Evolutionary conservation across 2,797 vertebrate genomes (phyloP).

Genomic region (Decapterus maruadsi): DNA sequence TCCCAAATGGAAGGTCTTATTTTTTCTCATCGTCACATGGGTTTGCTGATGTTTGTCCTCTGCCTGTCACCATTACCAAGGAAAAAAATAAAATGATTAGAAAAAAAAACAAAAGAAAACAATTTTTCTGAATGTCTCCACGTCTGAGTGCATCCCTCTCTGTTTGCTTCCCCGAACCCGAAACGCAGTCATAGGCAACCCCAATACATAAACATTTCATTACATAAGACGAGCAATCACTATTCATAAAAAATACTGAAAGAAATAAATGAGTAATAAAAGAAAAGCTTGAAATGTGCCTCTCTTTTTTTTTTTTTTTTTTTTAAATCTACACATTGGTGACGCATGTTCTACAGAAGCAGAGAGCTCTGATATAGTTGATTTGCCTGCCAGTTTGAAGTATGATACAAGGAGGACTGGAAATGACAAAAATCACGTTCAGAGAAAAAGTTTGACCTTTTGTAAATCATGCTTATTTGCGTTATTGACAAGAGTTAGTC

Average conservation of each 20-base stretch:
- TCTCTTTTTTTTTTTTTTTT: conserved; percentile 25
- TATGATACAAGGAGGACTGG: conserved; percentile 55
- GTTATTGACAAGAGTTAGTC: neutral
- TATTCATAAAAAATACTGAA: conserved; percentile 64
- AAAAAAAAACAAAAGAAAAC: conserved; percentile 19
- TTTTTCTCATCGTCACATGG: conserved; percentile 42
- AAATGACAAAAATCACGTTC: conserved; percentile 8
- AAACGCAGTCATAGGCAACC: conserved; percentile 52
- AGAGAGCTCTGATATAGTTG: conserved; percentile 59
- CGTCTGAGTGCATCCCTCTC: conserved; percentile 36
- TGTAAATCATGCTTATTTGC: conserved; percentile 1
- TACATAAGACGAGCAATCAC: conserved; percentile 65
- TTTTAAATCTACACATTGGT: conserved; percentile 50
- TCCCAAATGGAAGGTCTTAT: conserved; percentile 26
- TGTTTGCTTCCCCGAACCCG: conserved; percentile 30
- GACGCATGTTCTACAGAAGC: conserved; percentile 58
- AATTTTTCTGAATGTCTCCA: conserved; percentile 32
- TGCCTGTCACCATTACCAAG: conserved; percentile 52
- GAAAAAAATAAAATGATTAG: conserved; percentile 46
- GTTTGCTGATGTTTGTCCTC: conserved; percentile 38
- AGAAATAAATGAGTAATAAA: conserved; percentile 52
- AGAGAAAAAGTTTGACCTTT: conserved; percentile 11
- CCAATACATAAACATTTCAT: conserved; percentile 59
- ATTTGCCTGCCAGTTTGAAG: conserved; percentile 48
- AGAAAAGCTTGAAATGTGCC: conserved; percentile 65